These are phyloP conservation scores for Drosophila sp. DNA, from an alignment of 1,140 invertebrate genomes.

Conservation along the genomic window DNA sequence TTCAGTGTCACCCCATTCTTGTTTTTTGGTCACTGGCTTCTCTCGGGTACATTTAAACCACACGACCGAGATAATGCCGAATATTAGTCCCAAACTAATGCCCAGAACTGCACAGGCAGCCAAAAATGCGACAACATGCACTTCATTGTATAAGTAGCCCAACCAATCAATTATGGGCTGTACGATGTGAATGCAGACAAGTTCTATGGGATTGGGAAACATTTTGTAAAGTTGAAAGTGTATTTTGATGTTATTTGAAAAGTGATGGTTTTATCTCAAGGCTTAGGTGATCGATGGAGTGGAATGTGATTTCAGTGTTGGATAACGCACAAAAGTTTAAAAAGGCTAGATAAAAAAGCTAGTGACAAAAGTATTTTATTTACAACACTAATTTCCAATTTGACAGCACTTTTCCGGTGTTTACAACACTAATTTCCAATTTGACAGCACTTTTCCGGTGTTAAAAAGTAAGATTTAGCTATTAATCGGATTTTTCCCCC, in stretches of 20 bases:
- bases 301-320: no score
- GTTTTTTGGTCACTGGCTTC: background rate
- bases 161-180: conserved; percentile 53
- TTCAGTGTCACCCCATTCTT: no score
- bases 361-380: no score
- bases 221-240: conserved; percentile 19
- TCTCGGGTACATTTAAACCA: conserved; percentile 38
- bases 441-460: no score
- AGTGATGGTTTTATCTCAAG: background rate
- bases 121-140: conserved; percentile 39
- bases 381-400: no score
- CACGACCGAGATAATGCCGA: conserved; percentile 38
- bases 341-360: no score
- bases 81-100: conserved; percentile 28
- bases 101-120: conserved; percentile 31
- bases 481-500: no score
- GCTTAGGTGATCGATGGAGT: background rate
- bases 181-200: conserved; percentile 25
- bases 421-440: no score
- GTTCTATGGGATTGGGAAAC: conserved; percentile 59
- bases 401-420: no score
- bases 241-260: background rate
- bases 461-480: no score
- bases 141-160: conserved; percentile 39
- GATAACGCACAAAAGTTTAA: no score